phyloP scores from a whole-genome alignment of 2,113 vertebrate genomes.

The Neodontobutis hainanensis region DNA sequence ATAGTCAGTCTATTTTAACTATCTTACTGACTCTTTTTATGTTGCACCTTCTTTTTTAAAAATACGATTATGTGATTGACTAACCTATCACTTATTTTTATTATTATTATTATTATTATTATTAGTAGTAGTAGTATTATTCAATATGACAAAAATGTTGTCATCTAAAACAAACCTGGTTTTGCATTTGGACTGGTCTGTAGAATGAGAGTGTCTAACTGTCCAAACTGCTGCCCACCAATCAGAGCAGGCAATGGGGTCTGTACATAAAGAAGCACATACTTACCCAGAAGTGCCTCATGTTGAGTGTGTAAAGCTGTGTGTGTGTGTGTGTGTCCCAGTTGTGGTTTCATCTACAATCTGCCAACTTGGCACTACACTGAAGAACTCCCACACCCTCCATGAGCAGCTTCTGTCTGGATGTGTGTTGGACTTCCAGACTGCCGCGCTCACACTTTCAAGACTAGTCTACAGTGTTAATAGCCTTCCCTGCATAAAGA shows the following conservation, averaged over 20 bases:
- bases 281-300: slow-evolving; percentile 22
- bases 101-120: too few species aligned
- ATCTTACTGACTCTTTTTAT: too few species aligned
- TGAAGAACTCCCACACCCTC: slow-evolving; percentile 25
- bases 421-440: slow-evolving; percentile 24
- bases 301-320: slow-evolving; percentile 24
- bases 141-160: background rate
- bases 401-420: slow-evolving; percentile 30
- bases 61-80: too few species aligned
- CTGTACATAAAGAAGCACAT: slow-evolving; percentile 8
- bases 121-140: too few species aligned
- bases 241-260: slow-evolving; percentile 4
- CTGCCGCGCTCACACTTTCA: slow-evolving; percentile 18
- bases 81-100: too few species aligned
- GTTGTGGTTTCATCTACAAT: slow-evolving; percentile 49
- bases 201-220: background rate
- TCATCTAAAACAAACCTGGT: too few species aligned
- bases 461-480: slow-evolving; percentile 7
- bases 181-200: background rate
- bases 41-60: too few species aligned
- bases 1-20: background rate
- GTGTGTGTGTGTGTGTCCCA: slow-evolving; percentile 25
- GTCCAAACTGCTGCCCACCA: background rate
- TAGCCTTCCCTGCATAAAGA: background rate
- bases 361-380: slow-evolving; percentile 45